These are phyloP conservation scores for Parnassius smintheus DNA, from an alignment of 2,888 invertebrate species.

Conservation along the genomic window DNA sequence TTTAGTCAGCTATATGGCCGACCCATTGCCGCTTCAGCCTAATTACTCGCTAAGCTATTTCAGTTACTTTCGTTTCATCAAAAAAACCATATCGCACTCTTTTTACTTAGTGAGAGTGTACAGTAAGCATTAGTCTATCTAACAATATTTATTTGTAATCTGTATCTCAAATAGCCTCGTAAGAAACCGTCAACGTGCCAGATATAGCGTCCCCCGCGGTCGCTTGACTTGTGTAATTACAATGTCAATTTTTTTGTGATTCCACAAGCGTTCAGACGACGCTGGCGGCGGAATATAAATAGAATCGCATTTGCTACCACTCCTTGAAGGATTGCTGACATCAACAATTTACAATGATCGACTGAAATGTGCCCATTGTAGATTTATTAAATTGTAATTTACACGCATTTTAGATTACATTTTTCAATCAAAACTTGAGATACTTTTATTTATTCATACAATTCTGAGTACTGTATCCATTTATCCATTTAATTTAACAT, in stretches of 20 bases:
- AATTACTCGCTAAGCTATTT: no score
- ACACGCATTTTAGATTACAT: constrained; percentile 8
- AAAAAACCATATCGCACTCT: no score
- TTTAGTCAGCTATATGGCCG: no score
- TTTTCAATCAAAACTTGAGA: no score
- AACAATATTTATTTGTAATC: neutral
- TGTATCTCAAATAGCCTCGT: neutral
- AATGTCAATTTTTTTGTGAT: constrained; percentile 47
- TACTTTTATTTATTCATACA: no score
- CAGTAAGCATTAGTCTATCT: no score
- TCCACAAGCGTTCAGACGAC: constrained; percentile 37
- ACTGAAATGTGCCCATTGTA: constrained; percentile 21
- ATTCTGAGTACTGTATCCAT: no score
- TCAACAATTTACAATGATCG: constrained; percentile 25
- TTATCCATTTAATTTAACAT: no score
- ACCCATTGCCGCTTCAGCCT: no score
- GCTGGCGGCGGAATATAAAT: constrained; percentile 44
- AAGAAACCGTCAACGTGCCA: constrained; percentile 31
- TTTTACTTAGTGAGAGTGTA: no score
- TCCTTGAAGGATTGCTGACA: constrained; percentile 26
- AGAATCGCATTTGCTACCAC: constrained; percentile 29
- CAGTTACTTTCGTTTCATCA: no score
- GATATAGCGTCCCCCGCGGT: constrained; percentile 35
- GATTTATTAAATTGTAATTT: constrained; percentile 27
- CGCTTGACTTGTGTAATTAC: constrained; percentile 44